A percentile compares a stretch with the other conserved stretches of the same genome.
phyloP scores from a whole-genome alignment of 2,888 invertebrate genomes.

The Orthosia incerta region DNA sequence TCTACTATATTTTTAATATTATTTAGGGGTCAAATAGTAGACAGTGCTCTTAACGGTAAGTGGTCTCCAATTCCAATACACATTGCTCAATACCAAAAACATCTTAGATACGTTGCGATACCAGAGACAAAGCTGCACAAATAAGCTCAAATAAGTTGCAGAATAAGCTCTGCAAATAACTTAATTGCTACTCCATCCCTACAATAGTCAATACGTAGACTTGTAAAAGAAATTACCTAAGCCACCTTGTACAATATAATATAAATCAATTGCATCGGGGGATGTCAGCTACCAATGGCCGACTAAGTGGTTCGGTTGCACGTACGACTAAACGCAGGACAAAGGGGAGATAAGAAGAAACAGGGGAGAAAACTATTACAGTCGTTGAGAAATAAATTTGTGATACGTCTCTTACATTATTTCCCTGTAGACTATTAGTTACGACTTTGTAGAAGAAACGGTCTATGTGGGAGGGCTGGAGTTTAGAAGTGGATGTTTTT shows the following conservation, averaged over 20 bases:
- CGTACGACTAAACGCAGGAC: conserved; percentile 56
- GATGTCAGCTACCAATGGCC: conserved; percentile 48
- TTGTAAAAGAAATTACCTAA: conserved; percentile 14
- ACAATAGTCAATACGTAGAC: neutral
- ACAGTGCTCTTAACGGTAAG: too few relatives aligned
- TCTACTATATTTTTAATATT: too few relatives aligned
- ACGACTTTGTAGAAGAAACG: conserved; percentile 22
- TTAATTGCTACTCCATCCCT: neutral
- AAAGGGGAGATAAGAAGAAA: conserved; percentile 58
- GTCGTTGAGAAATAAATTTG: conserved; percentile 56
- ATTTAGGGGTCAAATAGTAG: too few relatives aligned
- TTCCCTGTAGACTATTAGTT: conserved; percentile 60
- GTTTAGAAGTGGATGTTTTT: conserved; percentile 2
- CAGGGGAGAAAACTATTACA: conserved; percentile 50
- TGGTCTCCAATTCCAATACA: too few relatives aligned
- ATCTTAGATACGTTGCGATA: neutral
- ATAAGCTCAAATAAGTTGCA: too few relatives aligned
- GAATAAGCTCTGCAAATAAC: too few relatives aligned
- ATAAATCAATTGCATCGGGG: conserved; percentile 49
- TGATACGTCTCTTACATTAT: conserved; percentile 55
- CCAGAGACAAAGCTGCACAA: neutral
- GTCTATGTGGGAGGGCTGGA: neutral
- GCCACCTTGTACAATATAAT: conserved; percentile 7
- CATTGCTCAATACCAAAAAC: too few relatives aligned
- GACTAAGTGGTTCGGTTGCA: conserved; percentile 52